Conservation (phyloP, 2,113 vertebrate genomes). For the Petroica traversi region DNA sequence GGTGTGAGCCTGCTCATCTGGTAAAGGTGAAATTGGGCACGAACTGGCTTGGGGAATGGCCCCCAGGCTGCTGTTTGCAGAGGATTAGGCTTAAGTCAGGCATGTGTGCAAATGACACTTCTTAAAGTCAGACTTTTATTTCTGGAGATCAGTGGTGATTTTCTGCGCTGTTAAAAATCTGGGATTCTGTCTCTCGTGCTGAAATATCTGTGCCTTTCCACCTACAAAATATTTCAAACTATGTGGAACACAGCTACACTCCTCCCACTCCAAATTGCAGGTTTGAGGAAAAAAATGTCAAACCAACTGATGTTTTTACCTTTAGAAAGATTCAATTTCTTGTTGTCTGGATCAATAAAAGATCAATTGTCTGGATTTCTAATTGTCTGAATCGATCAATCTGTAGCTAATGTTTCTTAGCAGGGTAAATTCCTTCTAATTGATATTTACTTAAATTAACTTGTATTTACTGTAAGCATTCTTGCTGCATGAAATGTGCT, state of each 20-base stretch:
- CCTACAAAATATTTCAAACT: background rate
- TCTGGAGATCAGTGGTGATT: background rate
- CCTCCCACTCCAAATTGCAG: background rate
- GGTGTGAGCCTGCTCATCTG: background rate
- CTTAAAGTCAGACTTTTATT: background rate
- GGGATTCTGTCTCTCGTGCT: background rate
- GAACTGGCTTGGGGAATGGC: background rate
- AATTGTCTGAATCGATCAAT: background rate
- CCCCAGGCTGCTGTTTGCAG: background rate
- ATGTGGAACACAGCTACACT: background rate
- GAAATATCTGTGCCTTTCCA: background rate
- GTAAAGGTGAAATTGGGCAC: background rate
- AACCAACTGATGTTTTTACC: background rate
- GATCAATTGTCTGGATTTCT: background rate
- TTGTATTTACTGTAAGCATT: slow-evolving; percentile 53
- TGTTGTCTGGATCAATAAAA: slow-evolving; percentile 8
- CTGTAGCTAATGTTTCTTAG: background rate
- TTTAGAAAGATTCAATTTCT: background rate
- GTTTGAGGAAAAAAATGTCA: background rate
- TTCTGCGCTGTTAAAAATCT: background rate
- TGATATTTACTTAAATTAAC: slow-evolving; percentile 46
- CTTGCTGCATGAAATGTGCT: slow-evolving; percentile 19
- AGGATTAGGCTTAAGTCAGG: background rate
- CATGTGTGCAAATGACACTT: background rate
- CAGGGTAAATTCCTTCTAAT: slow-evolving; percentile 29